Evolutionary conservation across 2,888 invertebrate species (phyloP).

Genomic region (Encarsia formosa): DNA sequence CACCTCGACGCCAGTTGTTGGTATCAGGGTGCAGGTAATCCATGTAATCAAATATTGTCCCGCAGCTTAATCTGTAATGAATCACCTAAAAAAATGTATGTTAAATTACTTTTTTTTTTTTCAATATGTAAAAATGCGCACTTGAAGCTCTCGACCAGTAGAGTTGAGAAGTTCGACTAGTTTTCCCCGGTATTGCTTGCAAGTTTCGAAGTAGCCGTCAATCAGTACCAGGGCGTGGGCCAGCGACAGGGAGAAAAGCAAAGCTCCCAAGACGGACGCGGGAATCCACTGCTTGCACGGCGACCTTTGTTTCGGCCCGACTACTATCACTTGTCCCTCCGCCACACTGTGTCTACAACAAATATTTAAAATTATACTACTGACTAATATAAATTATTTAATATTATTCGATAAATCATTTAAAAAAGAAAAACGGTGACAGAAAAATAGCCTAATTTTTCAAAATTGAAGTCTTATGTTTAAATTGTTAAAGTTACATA

Average conservation of each 20-base stretch:
- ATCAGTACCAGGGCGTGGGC: conserved; percentile 67
- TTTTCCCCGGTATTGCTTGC: conserved; percentile 68
- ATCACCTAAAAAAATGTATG: too few species aligned
- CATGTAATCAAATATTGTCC: conserved; percentile 77
- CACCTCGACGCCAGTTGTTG: conserved; percentile 62
- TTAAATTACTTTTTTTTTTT: conserved; percentile 1
- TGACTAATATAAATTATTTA: too few species aligned
- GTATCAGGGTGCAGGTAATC: conserved; percentile 73
- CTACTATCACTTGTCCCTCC: conserved; percentile 36
- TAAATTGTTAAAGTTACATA: too few species aligned
- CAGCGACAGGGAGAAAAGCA: conserved; percentile 65
- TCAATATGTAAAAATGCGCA: conserved; percentile 13
- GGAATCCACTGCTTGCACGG: conserved; percentile 60
- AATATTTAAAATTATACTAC: too few species aligned
- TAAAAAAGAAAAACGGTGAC: too few species aligned
- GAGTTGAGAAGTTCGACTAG: conserved; percentile 55
- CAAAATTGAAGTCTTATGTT: too few species aligned
- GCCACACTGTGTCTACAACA: conserved; percentile 32
- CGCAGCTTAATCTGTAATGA: conserved; percentile 66
- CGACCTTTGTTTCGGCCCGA: conserved; percentile 35
- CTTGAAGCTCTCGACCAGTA: conserved; percentile 38
- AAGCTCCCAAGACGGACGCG: conserved; percentile 58
- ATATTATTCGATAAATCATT: too few species aligned
- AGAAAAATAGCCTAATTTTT: too few species aligned
- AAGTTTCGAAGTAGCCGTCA: conserved; percentile 72